Base-by-base conservation (phyloP, 2,113 vertebrate genomes). In the Hippolais icterina region DNA sequence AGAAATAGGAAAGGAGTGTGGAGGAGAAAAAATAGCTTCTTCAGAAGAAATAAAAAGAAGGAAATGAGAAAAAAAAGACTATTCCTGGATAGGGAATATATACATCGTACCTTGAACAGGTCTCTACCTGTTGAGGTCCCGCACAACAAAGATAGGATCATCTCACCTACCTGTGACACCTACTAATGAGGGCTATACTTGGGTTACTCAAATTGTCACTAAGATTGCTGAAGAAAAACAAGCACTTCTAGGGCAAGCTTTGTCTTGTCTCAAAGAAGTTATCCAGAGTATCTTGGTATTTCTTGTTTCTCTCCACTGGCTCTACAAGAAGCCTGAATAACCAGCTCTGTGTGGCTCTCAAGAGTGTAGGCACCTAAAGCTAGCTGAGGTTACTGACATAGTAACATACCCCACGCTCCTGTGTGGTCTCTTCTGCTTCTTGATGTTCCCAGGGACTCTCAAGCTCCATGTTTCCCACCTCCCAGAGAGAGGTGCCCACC, bases 401-500 rank as follows among this genome's bases (percentile, higher is more conserved):
- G 33, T 33, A 63, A 50, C 1, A 2, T 39, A 16, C 3, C 13
- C 3, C 27, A 68, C 0, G 0, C 15, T 60, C 42, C 60, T 63
- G 42, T 4, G 1, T 5, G 14, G 11, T 76, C 35, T 93, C 14
- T 71, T 87, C 60, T 82, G 47, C 59, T 81, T 63, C 39, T 63
- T 64, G 18, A 5, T n/a, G n/a, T 50, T 59, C 41, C 52, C 89
- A 71, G 24, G 23, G 33, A 71, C 23, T 59, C 71, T 39, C 9
- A 13, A 90, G 39, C 29, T 54, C 29, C 65, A 11, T 5, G 4
- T 52, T 71, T 71, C 52, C 24, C 33, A 28, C 33, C 60, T 64
- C 33, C 29, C 44, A 85, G 61, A 53, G 11, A 41, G 18, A 66
- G 15, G 4, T 57, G 50, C 16, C 53, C 37, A 52, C 14, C 35